Evolutionary conservation across 2,797 vertebrate species (phyloP).

Genomic region (Acanthopagrus latus): DNA sequence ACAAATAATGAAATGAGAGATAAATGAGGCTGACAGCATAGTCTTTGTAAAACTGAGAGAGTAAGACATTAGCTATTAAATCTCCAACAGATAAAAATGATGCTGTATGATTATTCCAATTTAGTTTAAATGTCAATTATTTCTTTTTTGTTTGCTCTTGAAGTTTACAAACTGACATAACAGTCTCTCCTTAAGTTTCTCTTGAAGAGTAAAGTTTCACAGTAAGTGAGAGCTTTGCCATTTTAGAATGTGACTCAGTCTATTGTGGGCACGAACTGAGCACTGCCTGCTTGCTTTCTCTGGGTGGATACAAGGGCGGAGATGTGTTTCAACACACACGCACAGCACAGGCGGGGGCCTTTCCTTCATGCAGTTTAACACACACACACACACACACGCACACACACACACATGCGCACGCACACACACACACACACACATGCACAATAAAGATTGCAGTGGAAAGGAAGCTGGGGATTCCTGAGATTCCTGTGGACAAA

Average conservation of each 20-base stretch:
- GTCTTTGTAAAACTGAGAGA: neutral
- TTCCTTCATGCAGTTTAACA: slow-evolving; percentile 61
- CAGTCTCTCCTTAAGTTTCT: neutral
- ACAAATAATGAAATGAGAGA: no score
- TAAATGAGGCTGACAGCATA: neutral
- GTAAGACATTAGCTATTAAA: neutral
- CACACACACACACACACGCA: slow-evolving; percentile 39
- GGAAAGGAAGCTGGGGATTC: slow-evolving; percentile 83
- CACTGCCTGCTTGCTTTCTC: slow-evolving; percentile 59
- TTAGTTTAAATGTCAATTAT: accelerated
- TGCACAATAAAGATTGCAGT: slow-evolving; percentile 73
- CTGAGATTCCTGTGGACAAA: slow-evolving; percentile 83
- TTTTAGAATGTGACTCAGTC: slow-evolving; percentile 77
- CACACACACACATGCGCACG: slow-evolving; percentile 42
- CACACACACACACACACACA: slow-evolving; percentile 37
- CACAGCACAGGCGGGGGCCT: slow-evolving; percentile 64
- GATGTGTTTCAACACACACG: slow-evolving; percentile 73
- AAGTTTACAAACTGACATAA: slow-evolving; percentile 16
- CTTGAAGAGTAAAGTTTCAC: slow-evolving; percentile 37
- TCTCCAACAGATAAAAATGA: neutral
- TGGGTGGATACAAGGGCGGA: slow-evolving; percentile 78
- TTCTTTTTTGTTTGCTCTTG: neutral
- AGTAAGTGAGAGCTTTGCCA: slow-evolving; percentile 54
- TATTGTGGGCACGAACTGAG: slow-evolving; percentile 69
- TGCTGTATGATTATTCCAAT: neutral